A percentile compares a stretch with the other conserved stretches of the same genome.
Conservation (phyloP, 23 tunicate genomes). For the Ciona savignyi region DNA sequence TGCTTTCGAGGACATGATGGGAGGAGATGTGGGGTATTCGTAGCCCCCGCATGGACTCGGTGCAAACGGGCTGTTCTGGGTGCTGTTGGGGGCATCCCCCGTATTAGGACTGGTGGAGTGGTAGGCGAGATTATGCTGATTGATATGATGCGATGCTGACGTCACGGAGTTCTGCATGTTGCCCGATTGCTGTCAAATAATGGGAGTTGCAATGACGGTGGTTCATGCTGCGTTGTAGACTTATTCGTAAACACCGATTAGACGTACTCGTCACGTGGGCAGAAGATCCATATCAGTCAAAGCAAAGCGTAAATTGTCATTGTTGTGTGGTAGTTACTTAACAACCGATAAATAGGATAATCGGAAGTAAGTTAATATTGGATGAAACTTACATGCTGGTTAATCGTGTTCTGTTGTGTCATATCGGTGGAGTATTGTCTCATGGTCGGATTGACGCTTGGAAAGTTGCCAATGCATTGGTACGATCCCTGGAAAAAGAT, state of each 20-base stretch:
- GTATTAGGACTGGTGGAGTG: conserved; percentile 75
- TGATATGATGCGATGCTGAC: background rate
- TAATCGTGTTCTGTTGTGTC: background rate
- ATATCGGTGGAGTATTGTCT: background rate
- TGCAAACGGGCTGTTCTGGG: conserved; percentile 80
- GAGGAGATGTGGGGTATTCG: conserved; percentile 70
- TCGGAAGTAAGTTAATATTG: too few species aligned
- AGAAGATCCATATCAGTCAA: too few species aligned
- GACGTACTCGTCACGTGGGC: too few species aligned
- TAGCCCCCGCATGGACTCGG: conserved; percentile 58
- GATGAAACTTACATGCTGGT: background rate
- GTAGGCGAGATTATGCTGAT: conserved; percentile 3
- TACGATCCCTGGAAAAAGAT: background rate
- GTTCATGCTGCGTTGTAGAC: too few species aligned
- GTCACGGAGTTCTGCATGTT: background rate
- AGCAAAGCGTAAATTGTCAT: too few species aligned
- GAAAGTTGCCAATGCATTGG: background rate
- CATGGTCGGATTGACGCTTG: background rate
- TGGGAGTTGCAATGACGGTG: too few species aligned
- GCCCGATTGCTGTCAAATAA: background rate
- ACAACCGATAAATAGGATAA: too few species aligned
- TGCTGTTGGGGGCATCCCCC: conserved; percentile 58
- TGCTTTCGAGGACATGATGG: conserved; percentile 27
- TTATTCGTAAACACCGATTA: too few species aligned
- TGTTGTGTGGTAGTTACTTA: too few species aligned